Evolutionary conservation across 2,797 vertebrate genomes (phyloP), one percentile per base, ranked within the genome.

Genomic region (Cottoperca gobio): DNA sequence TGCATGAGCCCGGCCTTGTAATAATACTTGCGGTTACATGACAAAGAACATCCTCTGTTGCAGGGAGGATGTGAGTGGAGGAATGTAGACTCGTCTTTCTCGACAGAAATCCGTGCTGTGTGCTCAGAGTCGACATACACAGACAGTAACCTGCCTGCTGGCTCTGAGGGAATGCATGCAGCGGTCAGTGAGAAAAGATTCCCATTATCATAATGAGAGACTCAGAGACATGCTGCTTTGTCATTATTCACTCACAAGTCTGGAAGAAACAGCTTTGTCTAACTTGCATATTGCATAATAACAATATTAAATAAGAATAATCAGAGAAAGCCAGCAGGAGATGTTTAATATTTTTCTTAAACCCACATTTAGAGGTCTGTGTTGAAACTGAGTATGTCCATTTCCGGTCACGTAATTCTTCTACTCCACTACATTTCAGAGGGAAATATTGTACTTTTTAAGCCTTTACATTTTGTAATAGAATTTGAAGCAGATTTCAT

Each of bases 191-290:
- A 60, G 65, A 48, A 46, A 37, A 42, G 54, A 52, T 53, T 58
- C 1, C 3, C 19, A 75, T 63, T 63, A 63, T 59, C 53, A 35
- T 69, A 50, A 73, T 67, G 67, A 49, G 28, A 23, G 33, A 21
- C 21, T 58, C 49, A 23, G 52, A 76, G 28, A 24, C 2, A 54
- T 46, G 14, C 24, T 53, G 60, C 61, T 53, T 28, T 52, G 45
- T 64, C 53, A 48, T 53, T 40, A 54, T 42, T 75, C 66, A 65
- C 40, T 37, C 19, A 26, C 5, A 33, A 50, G 69, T 24, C 48
- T 17, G 14, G 4, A 52, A 21, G 39, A 77, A 52, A 21, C 45
- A 12, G 35, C 39, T 33, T 40, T 28, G 42, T 69, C 57, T n/a
- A n/a, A n/a, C n/a, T n/a, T n/a, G n/a, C n/a, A n/a, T n/a, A n/a